Base-by-base conservation (phyloP, 2,888 invertebrate species). In the Tetragonula carbonaria region DNA sequence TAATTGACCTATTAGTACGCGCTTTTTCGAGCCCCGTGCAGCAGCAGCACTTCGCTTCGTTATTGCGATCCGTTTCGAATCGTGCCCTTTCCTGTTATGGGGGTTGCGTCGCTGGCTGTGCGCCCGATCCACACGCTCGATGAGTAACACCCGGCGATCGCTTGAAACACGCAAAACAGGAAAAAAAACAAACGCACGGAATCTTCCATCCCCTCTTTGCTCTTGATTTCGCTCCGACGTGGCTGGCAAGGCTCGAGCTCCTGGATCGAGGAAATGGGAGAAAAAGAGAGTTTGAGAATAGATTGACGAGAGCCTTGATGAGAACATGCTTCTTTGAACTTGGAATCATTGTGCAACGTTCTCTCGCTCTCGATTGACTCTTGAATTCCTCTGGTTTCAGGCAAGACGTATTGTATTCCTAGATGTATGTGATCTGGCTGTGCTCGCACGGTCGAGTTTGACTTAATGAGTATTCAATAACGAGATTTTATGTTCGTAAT, bases 1-100 rank as follows among this genome's bases (percentile, higher is more conserved):
- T 85, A 80, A 78, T 80, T 85, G 85, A 80, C 85, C 81, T 75
- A 81, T 85, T 74, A 79, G 76, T 62, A 74, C 59, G 57, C 67
- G 73, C 66, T 75, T 79, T 80, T 84, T 84, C 70, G 72, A 82
- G 75, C 62, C 51, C 67, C 82, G 23, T 59, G 65, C 70, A 72
- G 23, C 70, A 51, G 38, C 38, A 45, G 8, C 8, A 45, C 53
- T 53, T 53, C 23, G 74, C 82, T 82, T 82, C 82, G 82, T 83
- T 83, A 82, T 82, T 76, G 66, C 82, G 82, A 72, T 53, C 81
- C 59, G n/a, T n/a, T 21, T 51, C 68, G 80, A 11, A 59, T 74
- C 74, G 74, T 45, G 53, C 65, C 74, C 57, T 33, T 55, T 45
- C 38, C 74, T 66, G 21, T 66, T 70, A 72, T 16, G 65, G 65